Evolutionary conservation across 2,888 invertebrate species (phyloP).

Genomic region (Aspidapion aeneum): DNA sequence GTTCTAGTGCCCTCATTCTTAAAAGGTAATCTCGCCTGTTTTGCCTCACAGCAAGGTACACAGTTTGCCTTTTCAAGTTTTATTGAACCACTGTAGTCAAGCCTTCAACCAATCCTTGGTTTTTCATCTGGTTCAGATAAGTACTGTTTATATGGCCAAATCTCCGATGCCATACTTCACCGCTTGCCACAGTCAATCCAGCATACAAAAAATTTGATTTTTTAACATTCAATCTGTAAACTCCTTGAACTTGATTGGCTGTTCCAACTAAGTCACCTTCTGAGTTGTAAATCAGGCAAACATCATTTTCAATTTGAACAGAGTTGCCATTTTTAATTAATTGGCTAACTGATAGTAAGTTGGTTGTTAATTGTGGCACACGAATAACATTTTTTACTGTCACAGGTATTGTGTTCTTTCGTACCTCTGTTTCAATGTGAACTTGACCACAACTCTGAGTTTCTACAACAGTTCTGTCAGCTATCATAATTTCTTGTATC

Average conservation of each 20-base stretch:
- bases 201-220: background rate
- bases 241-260: conserved; percentile 5
- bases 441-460: background rate
- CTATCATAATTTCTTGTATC: conserved; percentile 13
- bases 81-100: conserved; percentile 1
- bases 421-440: background rate
- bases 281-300: conserved; percentile 10
- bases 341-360: conserved; percentile 21
- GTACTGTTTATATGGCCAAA: conserved; percentile 19
- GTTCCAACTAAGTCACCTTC: conserved; percentile 2
- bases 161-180: conserved; percentile 25
- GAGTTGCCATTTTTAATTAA: conserved; percentile 28
- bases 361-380: conserved; percentile 28
- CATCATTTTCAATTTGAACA: conserved; percentile 17
- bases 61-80: conserved; percentile 10
- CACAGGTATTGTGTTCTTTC: conserved; percentile 6
- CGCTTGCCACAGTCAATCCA: background rate
- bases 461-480: background rate
- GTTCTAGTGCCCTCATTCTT: conserved; percentile 23
- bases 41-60: conserved; percentile 31
- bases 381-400: conserved; percentile 21
- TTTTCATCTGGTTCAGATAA: conserved; percentile 16
- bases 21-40: conserved; percentile 34
- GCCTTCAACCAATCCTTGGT: conserved; percentile 12
- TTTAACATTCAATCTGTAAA: conserved; percentile 10